Evolutionary conservation across 2,113 vertebrate genomes (phyloP).

Genomic region (Todiramphus chloris): DNA sequence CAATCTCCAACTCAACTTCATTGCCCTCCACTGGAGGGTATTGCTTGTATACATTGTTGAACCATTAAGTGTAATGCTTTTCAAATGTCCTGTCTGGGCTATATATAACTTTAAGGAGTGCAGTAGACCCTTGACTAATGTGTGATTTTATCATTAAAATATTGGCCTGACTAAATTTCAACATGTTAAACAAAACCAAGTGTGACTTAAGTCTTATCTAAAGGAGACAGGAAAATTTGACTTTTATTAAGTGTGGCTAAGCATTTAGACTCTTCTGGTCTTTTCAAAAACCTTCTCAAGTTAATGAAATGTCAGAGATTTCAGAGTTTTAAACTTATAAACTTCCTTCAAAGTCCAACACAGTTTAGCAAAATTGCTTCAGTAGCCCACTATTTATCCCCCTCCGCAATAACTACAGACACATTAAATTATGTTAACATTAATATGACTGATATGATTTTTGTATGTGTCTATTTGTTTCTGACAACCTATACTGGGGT

Average conservation of each 20-base stretch:
- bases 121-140: background rate
- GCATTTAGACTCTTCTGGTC: background rate
- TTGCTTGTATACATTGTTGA: background rate
- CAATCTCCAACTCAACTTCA: too few species aligned
- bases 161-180: background rate
- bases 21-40: background rate
- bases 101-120: background rate
- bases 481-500: background rate
- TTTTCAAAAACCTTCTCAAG: background rate
- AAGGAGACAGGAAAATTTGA: background rate
- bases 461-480: background rate
- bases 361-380: background rate
- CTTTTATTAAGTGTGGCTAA: constrained; percentile 17
- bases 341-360: background rate
- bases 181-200: constrained; percentile 1
- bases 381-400: accelerated
- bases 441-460: background rate
- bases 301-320: background rate
- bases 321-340: background rate
- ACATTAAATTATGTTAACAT: accelerated
- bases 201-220: background rate
- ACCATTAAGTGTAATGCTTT: background rate
- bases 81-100: background rate
- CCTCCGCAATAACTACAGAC: background rate
- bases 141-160: background rate